These are phyloP conservation scores for Telmatochromis sp. DNA, from an alignment of 2,113 vertebrate species.

Conservation along the genomic window DNA sequence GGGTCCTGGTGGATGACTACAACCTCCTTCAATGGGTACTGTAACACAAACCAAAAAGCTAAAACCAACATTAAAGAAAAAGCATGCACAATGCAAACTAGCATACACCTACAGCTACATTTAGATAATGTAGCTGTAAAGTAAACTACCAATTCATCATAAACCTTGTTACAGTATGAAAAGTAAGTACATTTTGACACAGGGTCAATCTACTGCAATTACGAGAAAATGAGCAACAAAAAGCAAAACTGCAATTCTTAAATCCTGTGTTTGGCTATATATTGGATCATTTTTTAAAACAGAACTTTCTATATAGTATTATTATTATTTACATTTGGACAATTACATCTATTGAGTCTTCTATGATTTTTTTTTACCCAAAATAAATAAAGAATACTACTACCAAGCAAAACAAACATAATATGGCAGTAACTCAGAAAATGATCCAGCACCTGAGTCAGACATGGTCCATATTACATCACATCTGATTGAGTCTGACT, in stretches of 20 bases:
- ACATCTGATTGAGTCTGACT: background rate
- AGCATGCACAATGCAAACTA: background rate
- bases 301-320: background rate
- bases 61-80: background rate
- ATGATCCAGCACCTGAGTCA: background rate
- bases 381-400: background rate
- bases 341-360: background rate
- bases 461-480: background rate
- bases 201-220: background rate
- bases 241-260: background rate
- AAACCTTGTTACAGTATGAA: background rate
- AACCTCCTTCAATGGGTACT: slow-evolving; percentile 97
- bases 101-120: background rate
- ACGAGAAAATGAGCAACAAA: background rate
- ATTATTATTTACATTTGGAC: background rate
- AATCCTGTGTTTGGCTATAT: background rate
- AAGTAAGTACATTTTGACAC: background rate
- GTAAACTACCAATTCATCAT: background rate
- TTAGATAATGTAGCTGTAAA: background rate
- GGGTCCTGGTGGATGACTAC: slow-evolving; percentile 92
- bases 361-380: background rate
- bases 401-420: background rate
- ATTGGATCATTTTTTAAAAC: background rate
- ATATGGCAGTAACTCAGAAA: background rate
- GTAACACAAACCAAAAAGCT: slow-evolving; percentile 13